Evolutionary conservation across 1,140 invertebrate genomes (phyloP).

Genomic region (Eubasilissa regina): DNA sequence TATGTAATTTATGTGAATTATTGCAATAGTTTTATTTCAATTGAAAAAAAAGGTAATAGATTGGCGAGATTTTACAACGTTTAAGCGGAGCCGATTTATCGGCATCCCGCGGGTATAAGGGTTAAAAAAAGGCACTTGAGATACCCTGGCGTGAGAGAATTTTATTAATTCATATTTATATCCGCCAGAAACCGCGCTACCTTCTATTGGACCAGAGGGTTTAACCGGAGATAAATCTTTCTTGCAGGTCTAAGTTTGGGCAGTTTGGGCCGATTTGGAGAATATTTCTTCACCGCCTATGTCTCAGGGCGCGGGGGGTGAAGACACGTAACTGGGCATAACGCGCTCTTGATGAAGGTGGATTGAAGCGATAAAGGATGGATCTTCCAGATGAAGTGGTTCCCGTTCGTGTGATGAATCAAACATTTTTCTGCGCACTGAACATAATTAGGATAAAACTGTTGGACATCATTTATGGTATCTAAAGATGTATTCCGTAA

Average conservation of each 20-base stretch:
- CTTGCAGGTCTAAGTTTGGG: background rate
- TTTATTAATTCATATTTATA: background rate
- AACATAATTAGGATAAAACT: too few species aligned
- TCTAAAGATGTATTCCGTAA: too few species aligned
- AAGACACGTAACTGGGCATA: conserved; percentile 5
- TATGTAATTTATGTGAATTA: too few species aligned
- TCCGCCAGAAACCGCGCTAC: background rate
- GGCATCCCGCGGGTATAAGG: too few species aligned
- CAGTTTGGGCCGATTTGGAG: background rate
- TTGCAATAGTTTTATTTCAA: too few species aligned
- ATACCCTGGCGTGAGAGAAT: too few species aligned
- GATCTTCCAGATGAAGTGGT: background rate
- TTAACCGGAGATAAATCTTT: conserved; percentile 22
- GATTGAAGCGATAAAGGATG: background rate
- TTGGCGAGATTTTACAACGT: too few species aligned
- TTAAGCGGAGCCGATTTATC: too few species aligned
- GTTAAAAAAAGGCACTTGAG: too few species aligned
- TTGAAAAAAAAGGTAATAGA: too few species aligned
- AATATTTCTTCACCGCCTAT: background rate
- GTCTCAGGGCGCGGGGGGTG: background rate
- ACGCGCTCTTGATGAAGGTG: conserved; percentile 13
- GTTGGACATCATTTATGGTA: too few species aligned
- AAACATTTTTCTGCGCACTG: background rate
- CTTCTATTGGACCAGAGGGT: conserved; percentile 5
- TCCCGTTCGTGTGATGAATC: background rate